A percentile compares a stretch with the other conserved stretches of the same genome.
phyloP scores from a whole-genome alignment of 2,888 invertebrate species.

The Ophion slaviceki region DNA sequence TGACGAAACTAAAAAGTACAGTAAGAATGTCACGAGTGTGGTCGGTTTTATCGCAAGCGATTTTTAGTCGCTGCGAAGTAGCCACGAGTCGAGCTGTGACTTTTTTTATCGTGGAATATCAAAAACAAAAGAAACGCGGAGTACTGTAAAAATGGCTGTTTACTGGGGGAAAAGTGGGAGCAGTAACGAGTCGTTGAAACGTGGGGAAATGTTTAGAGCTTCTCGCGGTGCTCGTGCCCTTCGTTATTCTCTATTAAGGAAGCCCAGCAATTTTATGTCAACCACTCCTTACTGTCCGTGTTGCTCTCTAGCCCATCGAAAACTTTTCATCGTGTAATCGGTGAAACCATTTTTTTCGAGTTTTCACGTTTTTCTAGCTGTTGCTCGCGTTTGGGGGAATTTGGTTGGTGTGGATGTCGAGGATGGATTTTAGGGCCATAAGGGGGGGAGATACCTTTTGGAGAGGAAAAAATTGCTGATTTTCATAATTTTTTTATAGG shows the following conservation, averaged over 20 bases:
- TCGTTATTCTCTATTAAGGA: neutral
- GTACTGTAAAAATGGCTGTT: neutral
- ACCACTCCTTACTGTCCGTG: neutral
- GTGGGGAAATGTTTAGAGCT: neutral
- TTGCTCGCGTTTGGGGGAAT: neutral
- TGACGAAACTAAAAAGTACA: neutral
- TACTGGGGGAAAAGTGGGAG: neutral
- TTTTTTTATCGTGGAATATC: conserved; percentile 3
- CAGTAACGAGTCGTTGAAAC: neutral
- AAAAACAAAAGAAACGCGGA: neutral
- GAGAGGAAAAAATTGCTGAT: too few relatives aligned
- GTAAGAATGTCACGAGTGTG: neutral
- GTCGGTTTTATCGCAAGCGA: conserved; percentile 24
- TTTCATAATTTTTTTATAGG: too few relatives aligned
- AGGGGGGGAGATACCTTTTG: too few relatives aligned
- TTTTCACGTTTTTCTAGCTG: neutral
- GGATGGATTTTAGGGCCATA: too few relatives aligned
- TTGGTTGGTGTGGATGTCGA: neutral
- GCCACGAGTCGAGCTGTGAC: neutral
- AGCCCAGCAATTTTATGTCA: neutral
- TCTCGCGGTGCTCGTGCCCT: neutral
- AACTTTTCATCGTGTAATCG: neutral
- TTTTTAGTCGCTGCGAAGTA: neutral
- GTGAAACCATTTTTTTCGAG: neutral
- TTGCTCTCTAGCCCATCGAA: too few relatives aligned